A percentile compares a stretch with the other conserved stretches of the same genome.
Evolutionary conservation across 2,888 invertebrate genomes (phyloP).

Genomic region (Synergus itoensis): DNA sequence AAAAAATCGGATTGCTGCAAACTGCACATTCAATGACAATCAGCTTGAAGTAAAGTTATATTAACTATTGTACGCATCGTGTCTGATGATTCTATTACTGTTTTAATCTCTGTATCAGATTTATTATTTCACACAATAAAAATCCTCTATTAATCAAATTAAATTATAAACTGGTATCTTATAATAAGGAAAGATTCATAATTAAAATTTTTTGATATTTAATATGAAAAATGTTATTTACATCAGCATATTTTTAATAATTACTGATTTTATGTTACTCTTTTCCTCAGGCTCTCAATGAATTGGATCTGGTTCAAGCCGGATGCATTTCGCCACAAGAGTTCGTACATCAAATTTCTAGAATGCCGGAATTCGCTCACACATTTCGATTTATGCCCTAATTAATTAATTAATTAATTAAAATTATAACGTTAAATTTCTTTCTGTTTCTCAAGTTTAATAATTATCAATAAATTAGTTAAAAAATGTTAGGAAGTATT

Average conservation of each 20-base stretch:
- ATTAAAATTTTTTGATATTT: no score
- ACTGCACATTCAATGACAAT: conserved; percentile 8
- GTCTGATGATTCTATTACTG: not conserved
- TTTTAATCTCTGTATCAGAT: not conserved
- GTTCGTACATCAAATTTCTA: conserved; percentile 82
- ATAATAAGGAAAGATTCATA: not conserved
- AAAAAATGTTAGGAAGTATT: no score
- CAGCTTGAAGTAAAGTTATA: conserved; percentile 18
- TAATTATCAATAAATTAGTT: no score
- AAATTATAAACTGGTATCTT: not conserved
- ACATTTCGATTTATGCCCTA: conserved; percentile 81
- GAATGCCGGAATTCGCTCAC: conserved; percentile 82
- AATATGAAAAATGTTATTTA: not conserved
- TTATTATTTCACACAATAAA: not conserved
- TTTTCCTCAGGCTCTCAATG: conserved; percentile 80
- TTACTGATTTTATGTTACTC: not conserved
- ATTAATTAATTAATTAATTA: conserved; percentile 46
- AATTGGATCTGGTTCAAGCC: conserved; percentile 81
- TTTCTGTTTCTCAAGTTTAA: no score
- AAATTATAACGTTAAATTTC: no score
- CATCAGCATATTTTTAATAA: not conserved
- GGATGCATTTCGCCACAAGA: conserved; percentile 81
- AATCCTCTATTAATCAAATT: not conserved
- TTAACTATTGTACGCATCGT: not conserved
- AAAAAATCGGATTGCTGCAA: conserved; percentile 10